Conservation (phyloP, 2,113 vertebrate species). For the Gymnarchus niloticus region DNA sequence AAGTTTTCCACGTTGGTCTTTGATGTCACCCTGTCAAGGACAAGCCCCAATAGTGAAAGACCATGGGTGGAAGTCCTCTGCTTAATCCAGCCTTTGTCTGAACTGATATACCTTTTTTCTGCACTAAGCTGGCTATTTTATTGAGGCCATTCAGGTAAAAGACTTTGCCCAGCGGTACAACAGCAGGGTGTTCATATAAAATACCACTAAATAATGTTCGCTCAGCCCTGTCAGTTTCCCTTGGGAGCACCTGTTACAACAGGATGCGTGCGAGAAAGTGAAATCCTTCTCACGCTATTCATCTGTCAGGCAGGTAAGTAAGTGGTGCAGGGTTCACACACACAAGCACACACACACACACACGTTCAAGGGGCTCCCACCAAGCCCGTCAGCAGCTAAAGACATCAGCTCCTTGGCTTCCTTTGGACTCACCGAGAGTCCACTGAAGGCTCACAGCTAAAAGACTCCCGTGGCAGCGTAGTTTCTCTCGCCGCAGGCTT, state of each 20-base stretch:
- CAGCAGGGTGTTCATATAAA: too few species aligned
- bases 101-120: too few species aligned
- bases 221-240: not conserved
- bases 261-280: not conserved
- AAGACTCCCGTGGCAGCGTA: not conserved
- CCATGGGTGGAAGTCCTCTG: too few species aligned
- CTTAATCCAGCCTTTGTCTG: too few species aligned
- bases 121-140: too few species aligned
- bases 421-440: not conserved
- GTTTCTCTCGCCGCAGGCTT: not conserved
- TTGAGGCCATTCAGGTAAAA: too few species aligned
- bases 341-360: too few species aligned
- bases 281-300: not conserved
- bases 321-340: not conserved
- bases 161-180: too few species aligned
- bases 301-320: not conserved
- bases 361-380: not conserved
- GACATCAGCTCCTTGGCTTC: not conserved
- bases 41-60: too few species aligned
- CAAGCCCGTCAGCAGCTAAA: not conserved
- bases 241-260: not conserved
- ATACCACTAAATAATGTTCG: too few species aligned
- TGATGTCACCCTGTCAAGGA: too few species aligned
- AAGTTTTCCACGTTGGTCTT: too few species aligned
- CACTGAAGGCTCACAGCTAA: not conserved